Evolutionary conservation across 1,140 invertebrate genomes (phyloP), one percentile per base, ranked within the genome.

Genomic region (Heliconius melpomene): DNA sequence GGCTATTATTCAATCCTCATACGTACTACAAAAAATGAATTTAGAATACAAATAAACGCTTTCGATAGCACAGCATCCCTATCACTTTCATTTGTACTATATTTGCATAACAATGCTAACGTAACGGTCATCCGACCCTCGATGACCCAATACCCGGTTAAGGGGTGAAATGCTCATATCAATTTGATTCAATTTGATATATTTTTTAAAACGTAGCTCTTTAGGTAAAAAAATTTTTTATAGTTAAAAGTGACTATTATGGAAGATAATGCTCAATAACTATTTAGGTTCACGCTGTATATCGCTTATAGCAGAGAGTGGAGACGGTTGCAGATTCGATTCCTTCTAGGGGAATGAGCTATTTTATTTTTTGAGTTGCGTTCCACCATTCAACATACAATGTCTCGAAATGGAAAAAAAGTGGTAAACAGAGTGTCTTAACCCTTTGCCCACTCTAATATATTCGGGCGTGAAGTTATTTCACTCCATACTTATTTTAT

Each of bases 61-160:
- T 66, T 29, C 60, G 60, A 26, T 29, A 29, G 60, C 3, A 7
- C 60, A 66, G 60, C 60, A 66, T 26, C 60, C 54, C 54, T 57
- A 66, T 66, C 60, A 66, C 60, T 26, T 66, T 66, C 60, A 66
- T 66, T 66, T n/a, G 16, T 66, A 13, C 5, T 26, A 26, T 20
- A 77, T 77, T 77, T 40, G 13, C 75, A 77, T 77, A 50, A 71
- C 75, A 77, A 77, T 50, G 60, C 60, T 66, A 50, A 26, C 26
- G 60, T 77, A 77, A 77, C 75, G 75, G 75, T 77, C 75, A 77
- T 77, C 52, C 60, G 26, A 77, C 75, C 75, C 75, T 77, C 75
- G 29, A 26, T 71, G 75, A 77, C 75, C 75, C 75, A 77, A 60
- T 75, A 52, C 54, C 52, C 74, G 74, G 60, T 75, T 75, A 38